Base-by-base conservation (phyloP, 2,797 vertebrate species). In the Alectoris magna region DNA sequence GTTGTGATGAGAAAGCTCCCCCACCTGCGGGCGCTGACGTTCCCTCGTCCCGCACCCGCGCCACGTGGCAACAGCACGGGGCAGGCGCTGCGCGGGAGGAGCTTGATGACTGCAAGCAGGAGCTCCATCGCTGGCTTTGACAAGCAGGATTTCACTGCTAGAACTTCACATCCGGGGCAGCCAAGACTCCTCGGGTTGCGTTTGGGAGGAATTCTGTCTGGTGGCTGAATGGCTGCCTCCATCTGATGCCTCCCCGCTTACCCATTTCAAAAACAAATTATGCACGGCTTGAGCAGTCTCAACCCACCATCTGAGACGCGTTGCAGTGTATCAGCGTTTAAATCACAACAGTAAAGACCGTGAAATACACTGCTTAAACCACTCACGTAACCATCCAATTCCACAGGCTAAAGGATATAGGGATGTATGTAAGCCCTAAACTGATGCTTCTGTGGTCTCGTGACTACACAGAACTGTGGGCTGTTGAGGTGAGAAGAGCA, bases 151-250 rank as follows among this genome's bases (percentile, higher is more conserved):
- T 27, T 75, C 14, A 3, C 21, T 49, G 6, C 62, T 0, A 10
- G 6, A 15, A 10, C 2, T 5, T 1, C 6, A 7, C 43, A 3
- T 23, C 46, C 19, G 39, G 41, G 5, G 49, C 8, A 48, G 55
- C 15, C 3, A 0, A 5, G 1, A 1, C 1, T 1, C 0, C 16
- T n/a, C 3, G 43, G 7, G 0, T 2, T 3, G 21, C 5, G 0
- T n/a, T 14, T 11, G 0, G 11, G 1, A 19, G 22, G 18, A 0
- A 0, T 5, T 55, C 11, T 10, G 5, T 12, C 31, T 0, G 0
- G 9, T 14, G 18, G 14, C 63, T 15, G 70, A 68, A 34, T 31
- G 36, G 27, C 56, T 89, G 64, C 53, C 71, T 44, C 53, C 24
- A 29, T 43, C 58, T 63, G 71, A 85, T 44, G 43, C 10, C 43